These are phyloP conservation scores for Poeciliopsis occidentalis DNA, from an alignment of 2,113 vertebrate genomes.

Conservation along the genomic window DNA sequence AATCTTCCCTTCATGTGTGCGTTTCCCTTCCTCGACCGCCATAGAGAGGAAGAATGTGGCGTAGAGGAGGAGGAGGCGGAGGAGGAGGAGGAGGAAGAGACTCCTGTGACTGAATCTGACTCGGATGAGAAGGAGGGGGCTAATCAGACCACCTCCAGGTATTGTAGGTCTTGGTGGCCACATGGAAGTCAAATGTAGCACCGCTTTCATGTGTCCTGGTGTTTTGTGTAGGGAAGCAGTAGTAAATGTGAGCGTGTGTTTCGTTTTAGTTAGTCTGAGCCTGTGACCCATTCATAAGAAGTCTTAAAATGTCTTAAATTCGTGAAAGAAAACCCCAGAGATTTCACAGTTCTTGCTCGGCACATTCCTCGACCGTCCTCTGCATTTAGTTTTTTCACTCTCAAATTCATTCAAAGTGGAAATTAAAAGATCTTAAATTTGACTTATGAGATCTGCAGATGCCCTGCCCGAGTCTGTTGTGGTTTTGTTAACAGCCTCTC, in stretches of 20 bases:
- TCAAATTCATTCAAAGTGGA: too few relatives aligned
- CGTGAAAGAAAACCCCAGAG: too few relatives aligned
- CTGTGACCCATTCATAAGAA: not conserved
- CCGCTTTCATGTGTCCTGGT: conserved; percentile 1
- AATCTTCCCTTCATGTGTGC: conserved; percentile 15
- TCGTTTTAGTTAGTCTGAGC: conserved; percentile 17
- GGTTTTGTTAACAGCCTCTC: not conserved
- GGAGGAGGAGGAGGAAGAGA: conserved; percentile 80
- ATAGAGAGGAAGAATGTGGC: conserved; percentile 74
- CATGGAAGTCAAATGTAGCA: not conserved
- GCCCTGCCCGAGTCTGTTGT: not conserved
- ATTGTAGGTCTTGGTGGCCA: conserved; percentile 66
- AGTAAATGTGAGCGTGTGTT: not conserved
- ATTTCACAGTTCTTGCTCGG: too few relatives aligned
- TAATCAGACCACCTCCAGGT: conserved; percentile 87
- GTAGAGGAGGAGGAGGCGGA: conserved; percentile 56
- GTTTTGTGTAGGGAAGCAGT: not conserved
- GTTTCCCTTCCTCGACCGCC: not conserved
- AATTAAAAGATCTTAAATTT: too few relatives aligned
- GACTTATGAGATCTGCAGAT: too few relatives aligned
- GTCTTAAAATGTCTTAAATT: too few relatives aligned
- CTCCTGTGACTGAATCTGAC: conserved; percentile 88
- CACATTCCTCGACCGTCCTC: too few relatives aligned
- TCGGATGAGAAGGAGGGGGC: conserved; percentile 88
- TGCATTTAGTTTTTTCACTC: too few relatives aligned